Evolutionary conservation across 2,888 invertebrate species (phyloP).

Genomic region (Deroplatys truncata): DNA sequence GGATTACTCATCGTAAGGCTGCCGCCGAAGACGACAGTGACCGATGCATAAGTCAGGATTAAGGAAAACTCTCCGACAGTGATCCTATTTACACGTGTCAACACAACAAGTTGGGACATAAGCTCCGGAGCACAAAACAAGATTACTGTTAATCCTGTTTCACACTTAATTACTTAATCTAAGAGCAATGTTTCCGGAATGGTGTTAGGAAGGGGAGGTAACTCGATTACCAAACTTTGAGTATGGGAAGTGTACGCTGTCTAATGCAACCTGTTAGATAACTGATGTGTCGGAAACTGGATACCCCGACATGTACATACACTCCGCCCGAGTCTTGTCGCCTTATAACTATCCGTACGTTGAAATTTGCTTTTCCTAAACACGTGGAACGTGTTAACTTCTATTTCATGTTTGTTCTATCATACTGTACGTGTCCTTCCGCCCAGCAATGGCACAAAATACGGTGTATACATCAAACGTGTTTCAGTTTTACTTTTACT

Average conservation of each 20-base stretch:
- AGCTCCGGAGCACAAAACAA: neutral
- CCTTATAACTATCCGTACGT: neutral
- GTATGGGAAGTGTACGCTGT: conserved; percentile 3
- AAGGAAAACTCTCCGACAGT: neutral
- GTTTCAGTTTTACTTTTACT: too few relatives aligned
- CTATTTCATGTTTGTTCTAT: too few relatives aligned
- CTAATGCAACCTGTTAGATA: conserved; percentile 7
- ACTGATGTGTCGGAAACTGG: conserved; percentile 20
- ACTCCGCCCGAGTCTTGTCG: neutral
- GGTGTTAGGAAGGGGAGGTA: neutral
- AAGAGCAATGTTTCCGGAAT: conserved; percentile 1
- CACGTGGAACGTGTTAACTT: too few relatives aligned
- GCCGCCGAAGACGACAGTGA: neutral
- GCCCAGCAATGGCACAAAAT: too few relatives aligned
- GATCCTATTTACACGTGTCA: neutral
- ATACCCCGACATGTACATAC: neutral
- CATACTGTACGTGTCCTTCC: too few relatives aligned
- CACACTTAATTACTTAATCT: conserved; percentile 24
- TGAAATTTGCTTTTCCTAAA: neutral
- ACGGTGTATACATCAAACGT: too few relatives aligned
- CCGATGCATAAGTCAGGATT: neutral
- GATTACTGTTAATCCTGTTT: conserved; percentile 24
- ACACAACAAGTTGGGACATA: neutral
- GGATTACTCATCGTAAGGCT: neutral
- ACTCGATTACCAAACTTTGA: conserved; percentile 22